phyloP scores from a whole-genome alignment of 2,888 invertebrate species.

The Coelogynopora nodosa region DNA sequence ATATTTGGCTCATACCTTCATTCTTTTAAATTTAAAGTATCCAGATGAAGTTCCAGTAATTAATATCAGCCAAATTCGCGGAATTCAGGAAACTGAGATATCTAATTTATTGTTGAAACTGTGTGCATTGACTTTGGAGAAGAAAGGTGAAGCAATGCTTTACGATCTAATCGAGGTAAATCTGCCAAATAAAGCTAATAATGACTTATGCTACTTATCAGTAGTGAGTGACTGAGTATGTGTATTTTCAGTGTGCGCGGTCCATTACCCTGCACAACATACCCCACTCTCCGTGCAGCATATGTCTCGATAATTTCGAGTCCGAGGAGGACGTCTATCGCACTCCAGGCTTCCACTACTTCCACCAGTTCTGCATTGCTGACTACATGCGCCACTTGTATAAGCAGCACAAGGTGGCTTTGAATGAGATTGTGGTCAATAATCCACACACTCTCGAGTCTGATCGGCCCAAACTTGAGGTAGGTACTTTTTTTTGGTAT shows the following conservation, averaged over 20 bases:
- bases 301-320: slow-evolving; percentile 14
- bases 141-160: not conserved
- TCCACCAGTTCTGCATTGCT: not conserved
- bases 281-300: slow-evolving; percentile 10
- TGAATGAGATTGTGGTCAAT: not conserved
- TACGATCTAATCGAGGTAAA: not conserved
- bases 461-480: not conserved
- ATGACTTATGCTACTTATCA: too few species aligned
- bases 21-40: too few species aligned
- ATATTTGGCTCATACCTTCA: too few species aligned
- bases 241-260: not conserved
- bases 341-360: slow-evolving; percentile 8
- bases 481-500: not conserved
- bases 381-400: not conserved
- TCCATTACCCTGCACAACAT: not conserved
- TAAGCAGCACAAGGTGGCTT: not conserved
- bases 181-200: not conserved
- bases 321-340: not conserved
- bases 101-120: not conserved
- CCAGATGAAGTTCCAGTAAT: not conserved
- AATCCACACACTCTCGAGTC: not conserved
- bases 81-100: not conserved
- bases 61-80: not conserved
- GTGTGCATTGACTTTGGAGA: not conserved
- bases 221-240: too few species aligned